A percentile compares a stretch with the other conserved stretches of the same genome.
These are phyloP conservation scores for Neoniphon sammara DNA, from an alignment of 2,797 vertebrate species.

Conservation along the genomic window DNA sequence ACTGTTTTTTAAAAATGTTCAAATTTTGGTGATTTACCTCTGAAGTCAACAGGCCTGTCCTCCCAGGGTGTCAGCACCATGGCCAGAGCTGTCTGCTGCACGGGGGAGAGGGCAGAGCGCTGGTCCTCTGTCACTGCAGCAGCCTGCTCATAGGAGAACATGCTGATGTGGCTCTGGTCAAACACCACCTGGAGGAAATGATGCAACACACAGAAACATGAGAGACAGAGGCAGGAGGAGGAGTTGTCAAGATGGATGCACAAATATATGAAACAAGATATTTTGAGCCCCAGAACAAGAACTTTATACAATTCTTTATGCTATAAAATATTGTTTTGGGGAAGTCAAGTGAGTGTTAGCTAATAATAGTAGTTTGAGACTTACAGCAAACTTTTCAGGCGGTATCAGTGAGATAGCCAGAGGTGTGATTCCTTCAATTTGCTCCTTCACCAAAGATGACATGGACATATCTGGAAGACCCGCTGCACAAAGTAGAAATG, in stretches of 20 bases:
- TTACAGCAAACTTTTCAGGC: conserved; percentile 81
- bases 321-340: neutral
- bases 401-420: conserved; percentile 78
- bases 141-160: conserved; percentile 86
- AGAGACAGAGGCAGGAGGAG: conserved; percentile 1
- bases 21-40: conserved; percentile 73
- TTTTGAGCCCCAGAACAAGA: neutral
- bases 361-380: conserved; percentile 35
- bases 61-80: conserved; percentile 83
- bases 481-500: conserved; percentile 64
- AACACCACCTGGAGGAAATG: conserved; percentile 80
- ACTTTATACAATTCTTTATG: neutral
- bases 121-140: conserved; percentile 78
- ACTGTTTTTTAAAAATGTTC: neutral
- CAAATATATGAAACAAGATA: neutral
- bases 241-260: neutral
- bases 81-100: conserved; percentile 81
- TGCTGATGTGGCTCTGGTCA: conserved; percentile 75
- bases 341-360: conserved; percentile 3
- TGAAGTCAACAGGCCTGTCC: conserved; percentile 76
- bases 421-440: conserved; percentile 83
- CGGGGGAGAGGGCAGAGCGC: conserved; percentile 59
- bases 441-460: conserved; percentile 83
- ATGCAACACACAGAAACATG: neutral
- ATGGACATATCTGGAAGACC: conserved; percentile 83